Evolutionary conservation across 2,888 invertebrate genomes (phyloP).

Genomic region (Scelioninae gen. 1): DNA sequence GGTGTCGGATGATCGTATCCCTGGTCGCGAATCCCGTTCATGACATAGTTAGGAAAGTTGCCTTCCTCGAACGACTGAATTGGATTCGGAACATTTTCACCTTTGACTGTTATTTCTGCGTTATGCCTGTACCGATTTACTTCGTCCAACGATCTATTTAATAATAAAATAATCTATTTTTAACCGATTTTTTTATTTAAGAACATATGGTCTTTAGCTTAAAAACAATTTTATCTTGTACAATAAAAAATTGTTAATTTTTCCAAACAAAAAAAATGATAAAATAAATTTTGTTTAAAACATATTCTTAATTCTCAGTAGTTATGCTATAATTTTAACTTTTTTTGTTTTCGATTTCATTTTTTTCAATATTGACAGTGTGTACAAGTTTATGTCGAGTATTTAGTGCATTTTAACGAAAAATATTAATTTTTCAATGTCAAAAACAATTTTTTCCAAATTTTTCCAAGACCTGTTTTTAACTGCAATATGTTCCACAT

Average conservation of each 20-base stretch:
- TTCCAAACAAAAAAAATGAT: too few relatives aligned
- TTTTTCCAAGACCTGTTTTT: conserved; percentile 85
- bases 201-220: not conserved
- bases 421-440: too few relatives aligned
- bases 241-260: too few relatives aligned
- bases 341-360: too few relatives aligned
- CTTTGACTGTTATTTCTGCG: conserved; percentile 81
- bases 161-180: conserved; percentile 7
- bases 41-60: conserved; percentile 75
- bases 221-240: too few relatives aligned
- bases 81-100: conserved; percentile 76
- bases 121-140: conserved; percentile 77
- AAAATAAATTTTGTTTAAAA: too few relatives aligned
- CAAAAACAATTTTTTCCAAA: too few relatives aligned
- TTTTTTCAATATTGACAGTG: too few relatives aligned
- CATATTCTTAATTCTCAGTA: too few relatives aligned
- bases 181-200: not conserved
- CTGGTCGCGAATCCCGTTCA: conserved; percentile 82
- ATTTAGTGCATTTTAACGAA: too few relatives aligned
- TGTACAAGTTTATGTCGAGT: too few relatives aligned
- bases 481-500: conserved; percentile 89
- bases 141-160: conserved; percentile 78
- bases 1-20: conserved; percentile 87
- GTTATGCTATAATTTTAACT: too few relatives aligned
- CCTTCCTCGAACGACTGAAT: conserved; percentile 76